Conservation (phyloP, 2,113 vertebrate genomes). For the Hemichromis elongatus region DNA sequence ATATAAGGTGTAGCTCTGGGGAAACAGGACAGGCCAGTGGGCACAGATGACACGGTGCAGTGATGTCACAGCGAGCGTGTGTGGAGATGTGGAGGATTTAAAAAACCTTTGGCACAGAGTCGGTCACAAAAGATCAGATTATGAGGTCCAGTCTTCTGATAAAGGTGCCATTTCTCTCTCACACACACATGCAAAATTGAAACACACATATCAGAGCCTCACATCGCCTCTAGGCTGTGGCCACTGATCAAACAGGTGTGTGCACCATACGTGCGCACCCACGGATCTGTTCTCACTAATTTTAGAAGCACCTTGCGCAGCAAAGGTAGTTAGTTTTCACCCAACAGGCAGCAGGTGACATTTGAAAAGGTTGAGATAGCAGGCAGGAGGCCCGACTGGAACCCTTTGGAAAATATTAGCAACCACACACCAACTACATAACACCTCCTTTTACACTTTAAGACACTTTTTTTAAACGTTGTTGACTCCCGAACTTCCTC, state of each 20-base stretch:
- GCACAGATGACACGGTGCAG: background rate
- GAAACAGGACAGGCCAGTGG: constrained; percentile 5
- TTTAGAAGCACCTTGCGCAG: constrained; percentile 9
- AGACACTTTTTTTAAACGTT: background rate
- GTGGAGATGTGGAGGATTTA: background rate
- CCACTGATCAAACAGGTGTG: constrained; percentile 1
- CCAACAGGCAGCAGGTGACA: constrained; percentile 32
- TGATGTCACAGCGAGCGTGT: background rate
- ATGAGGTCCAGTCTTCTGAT: background rate
- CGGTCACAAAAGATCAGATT: background rate
- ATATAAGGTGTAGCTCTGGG: background rate
- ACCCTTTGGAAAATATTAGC: constrained; percentile 9
- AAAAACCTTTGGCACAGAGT: background rate
- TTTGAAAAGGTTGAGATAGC: constrained; percentile 50
- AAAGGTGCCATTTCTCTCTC: background rate
- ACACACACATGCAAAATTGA: background rate
- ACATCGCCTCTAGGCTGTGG: background rate
- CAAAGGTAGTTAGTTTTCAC: constrained; percentile 17
- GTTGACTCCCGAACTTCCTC: background rate
- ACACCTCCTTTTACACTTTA: background rate
- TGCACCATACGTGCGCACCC: background rate
- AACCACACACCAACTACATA: background rate
- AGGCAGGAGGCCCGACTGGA: constrained; percentile 8
- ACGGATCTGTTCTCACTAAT: constrained; percentile 14
- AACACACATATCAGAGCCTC: background rate